These are phyloP conservation scores for Drosophila robusta DNA, from an alignment of 2,888 invertebrate genomes.

Conservation along the genomic window DNA sequence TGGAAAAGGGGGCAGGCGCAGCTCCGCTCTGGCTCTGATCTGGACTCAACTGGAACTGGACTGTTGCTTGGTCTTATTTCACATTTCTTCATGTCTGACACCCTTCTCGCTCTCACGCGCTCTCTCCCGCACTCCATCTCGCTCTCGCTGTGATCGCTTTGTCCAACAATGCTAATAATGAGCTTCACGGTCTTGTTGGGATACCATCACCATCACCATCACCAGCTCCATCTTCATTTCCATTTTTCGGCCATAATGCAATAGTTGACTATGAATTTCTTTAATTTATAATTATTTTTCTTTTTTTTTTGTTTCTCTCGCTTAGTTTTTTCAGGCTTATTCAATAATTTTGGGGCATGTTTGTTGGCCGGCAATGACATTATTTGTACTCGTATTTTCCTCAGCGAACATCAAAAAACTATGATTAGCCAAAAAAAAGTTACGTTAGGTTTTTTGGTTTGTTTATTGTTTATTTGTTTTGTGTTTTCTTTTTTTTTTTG, in stretches of 20 bases:
- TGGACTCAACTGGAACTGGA: conserved; percentile 65
- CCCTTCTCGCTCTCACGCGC: conserved; percentile 49
- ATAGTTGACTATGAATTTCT: conserved; percentile 72
- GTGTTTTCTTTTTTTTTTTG: conserved; percentile 10
- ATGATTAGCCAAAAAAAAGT: conserved; percentile 45
- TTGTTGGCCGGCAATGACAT: conserved; percentile 62
- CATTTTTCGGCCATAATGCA: conserved; percentile 59
- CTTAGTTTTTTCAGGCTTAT: conserved; percentile 38
- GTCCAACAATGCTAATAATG: conserved; percentile 63
- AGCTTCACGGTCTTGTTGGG: conserved; percentile 78
- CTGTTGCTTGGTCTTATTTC: conserved; percentile 69
- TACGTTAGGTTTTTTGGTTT: conserved; percentile 10
- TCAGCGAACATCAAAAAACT: conserved; percentile 19
- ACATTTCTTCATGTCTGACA: conserved; percentile 75
- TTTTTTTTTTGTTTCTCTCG: conserved; percentile 2
- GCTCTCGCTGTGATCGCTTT: conserved; percentile 18
- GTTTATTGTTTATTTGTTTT: conserved; percentile 24
- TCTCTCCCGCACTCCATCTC: conserved; percentile 13
- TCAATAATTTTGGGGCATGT: conserved; percentile 53
- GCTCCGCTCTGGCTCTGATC: conserved; percentile 13
- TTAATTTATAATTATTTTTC: conserved; percentile 45
- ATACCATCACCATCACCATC: conserved; percentile 50
- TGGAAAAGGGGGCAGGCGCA: conserved; percentile 17
- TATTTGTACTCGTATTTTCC: conserved; percentile 33
- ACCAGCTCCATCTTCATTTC: conserved; percentile 47